Evolutionary conservation across 2,888 invertebrate species (phyloP).

Genomic region (Papilio gigon): DNA sequence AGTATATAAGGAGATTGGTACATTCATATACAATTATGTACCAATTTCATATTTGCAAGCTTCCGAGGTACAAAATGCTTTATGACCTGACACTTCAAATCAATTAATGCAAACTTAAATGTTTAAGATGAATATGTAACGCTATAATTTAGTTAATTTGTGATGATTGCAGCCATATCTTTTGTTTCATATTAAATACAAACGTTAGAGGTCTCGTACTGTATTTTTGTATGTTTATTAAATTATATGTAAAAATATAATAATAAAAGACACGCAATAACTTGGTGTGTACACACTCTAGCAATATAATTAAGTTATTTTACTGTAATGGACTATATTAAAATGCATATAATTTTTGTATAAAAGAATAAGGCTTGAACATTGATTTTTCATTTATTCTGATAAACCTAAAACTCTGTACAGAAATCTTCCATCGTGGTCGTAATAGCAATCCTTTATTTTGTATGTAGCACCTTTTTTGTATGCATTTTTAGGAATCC

Average conservation of each 20-base stretch:
- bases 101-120: slow-evolving; percentile 1
- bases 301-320: slow-evolving; percentile 57
- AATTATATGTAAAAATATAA: slow-evolving; percentile 40
- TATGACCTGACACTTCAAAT: neutral
- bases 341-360: slow-evolving; percentile 79
- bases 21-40: neutral
- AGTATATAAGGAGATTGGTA: too few relatives aligned
- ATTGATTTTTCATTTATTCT: slow-evolving; percentile 65
- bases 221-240: slow-evolving; percentile 56
- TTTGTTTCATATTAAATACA: slow-evolving; percentile 66
- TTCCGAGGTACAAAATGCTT: slow-evolving; percentile 6
- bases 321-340: slow-evolving; percentile 69
- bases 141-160: slow-evolving; percentile 48
- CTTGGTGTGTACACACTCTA: slow-evolving; percentile 46
- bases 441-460: slow-evolving; percentile 90
- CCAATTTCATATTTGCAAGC: neutral
- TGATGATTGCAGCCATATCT: slow-evolving; percentile 73
- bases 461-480: slow-evolving; percentile 86
- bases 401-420: slow-evolving; percentile 89
- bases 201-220: slow-evolving; percentile 62
- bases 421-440: slow-evolving; percentile 89
- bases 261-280: slow-evolving; percentile 46
- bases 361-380: slow-evolving; percentile 74
- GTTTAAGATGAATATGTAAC: neutral
- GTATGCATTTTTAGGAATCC: slow-evolving; percentile 85